Percentiles rank a stretch among this genome's conserved stretches.
These are phyloP conservation scores for Rhinichthys klamathensis DNA, from an alignment of 2,113 vertebrate species.

Conservation along the genomic window DNA sequence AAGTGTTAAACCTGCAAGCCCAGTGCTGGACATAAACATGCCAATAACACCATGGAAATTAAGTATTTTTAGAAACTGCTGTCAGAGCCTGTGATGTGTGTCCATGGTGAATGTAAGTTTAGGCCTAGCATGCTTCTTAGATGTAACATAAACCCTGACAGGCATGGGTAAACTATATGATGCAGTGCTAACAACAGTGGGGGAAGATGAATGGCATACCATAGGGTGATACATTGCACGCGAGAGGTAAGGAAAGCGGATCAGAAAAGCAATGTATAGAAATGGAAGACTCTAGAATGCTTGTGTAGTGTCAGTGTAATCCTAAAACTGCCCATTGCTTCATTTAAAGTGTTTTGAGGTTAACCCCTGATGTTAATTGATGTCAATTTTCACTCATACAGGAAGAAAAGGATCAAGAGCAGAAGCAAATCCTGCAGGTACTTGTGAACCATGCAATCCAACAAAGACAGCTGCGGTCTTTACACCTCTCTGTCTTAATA, in stretches of 20 bases:
- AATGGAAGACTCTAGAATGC: constrained; percentile 4
- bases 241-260: constrained; percentile 28
- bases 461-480: not conserved
- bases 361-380: not conserved
- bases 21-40: constrained; percentile 35
- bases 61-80: constrained; percentile 61
- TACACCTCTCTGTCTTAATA: not conserved
- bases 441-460: constrained; percentile 1
- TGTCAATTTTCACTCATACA: constrained; percentile 51
- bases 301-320: not conserved
- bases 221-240: constrained; percentile 46
- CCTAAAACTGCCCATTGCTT: not conserved
- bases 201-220: constrained; percentile 43
- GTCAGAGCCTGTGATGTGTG: constrained; percentile 58
- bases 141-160: constrained; percentile 57
- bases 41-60: constrained; percentile 20
- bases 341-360: not conserved
- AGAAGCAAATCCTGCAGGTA: constrained; percentile 62
- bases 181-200: constrained; percentile 56
- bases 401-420: constrained; percentile 62
- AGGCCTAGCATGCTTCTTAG: constrained; percentile 38
- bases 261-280: constrained; percentile 10
- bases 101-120: constrained; percentile 43
- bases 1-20: not conserved
- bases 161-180: constrained; percentile 54